Evolutionary conservation across 2,888 invertebrate species (phyloP).

Genomic region (Scaptomyza parva): DNA sequence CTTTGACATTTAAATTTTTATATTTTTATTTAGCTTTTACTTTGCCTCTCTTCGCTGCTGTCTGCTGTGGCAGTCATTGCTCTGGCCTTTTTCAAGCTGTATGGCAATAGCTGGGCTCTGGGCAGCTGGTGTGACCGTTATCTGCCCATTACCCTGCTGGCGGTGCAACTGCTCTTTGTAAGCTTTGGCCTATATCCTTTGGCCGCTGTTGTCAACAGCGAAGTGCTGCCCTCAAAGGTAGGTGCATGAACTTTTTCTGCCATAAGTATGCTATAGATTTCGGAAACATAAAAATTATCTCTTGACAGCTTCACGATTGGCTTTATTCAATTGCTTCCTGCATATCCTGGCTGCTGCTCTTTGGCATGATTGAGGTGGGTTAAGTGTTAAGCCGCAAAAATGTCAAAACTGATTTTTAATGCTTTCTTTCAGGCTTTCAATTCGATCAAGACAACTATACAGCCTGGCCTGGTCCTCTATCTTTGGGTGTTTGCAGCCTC

Average conservation of each 20-base stretch:
- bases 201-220: constrained; percentile 75
- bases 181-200: constrained; percentile 80
- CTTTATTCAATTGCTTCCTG: constrained; percentile 63
- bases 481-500: constrained; percentile 78
- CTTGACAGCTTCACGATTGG: constrained; percentile 59
- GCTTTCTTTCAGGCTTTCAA: constrained; percentile 51
- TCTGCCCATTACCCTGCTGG: constrained; percentile 69
- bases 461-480: constrained; percentile 58
- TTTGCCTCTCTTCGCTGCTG: constrained; percentile 70
- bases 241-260: constrained; percentile 7
- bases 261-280: constrained; percentile 9
- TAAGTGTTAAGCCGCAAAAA: background rate
- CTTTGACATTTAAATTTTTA: background rate
- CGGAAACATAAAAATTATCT: too few relatives aligned
- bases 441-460: constrained; percentile 53
- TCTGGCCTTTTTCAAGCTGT: constrained; percentile 58
- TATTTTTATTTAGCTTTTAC: constrained; percentile 60
- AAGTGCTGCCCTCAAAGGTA: constrained; percentile 80
- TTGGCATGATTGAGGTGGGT: constrained; percentile 70
- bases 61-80: constrained; percentile 62
- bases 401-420: background rate
- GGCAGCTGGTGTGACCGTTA: constrained; percentile 35
- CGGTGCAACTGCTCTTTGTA: constrained; percentile 67
- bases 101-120: constrained; percentile 42
- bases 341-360: constrained; percentile 70